phyloP scores from a whole-genome alignment of 2,888 invertebrate species.

The Malachius bipustulatus region DNA sequence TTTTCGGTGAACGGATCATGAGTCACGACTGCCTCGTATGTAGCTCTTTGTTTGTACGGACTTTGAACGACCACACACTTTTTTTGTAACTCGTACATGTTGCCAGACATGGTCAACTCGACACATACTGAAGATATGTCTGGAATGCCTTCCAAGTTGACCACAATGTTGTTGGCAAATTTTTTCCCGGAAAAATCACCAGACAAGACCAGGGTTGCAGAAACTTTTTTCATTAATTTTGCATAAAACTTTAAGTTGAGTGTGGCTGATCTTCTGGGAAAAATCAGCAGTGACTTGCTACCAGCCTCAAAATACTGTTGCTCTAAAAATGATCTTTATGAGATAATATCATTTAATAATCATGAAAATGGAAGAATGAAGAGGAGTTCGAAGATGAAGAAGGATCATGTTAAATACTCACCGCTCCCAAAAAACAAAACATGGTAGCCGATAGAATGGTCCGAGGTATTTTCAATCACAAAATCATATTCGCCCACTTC shows the following conservation, averaged over 20 bases:
- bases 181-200: constrained; percentile 26
- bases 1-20: constrained; percentile 5
- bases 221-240: constrained; percentile 19
- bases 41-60: constrained; percentile 17
- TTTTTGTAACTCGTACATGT: constrained; percentile 18
- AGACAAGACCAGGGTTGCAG: constrained; percentile 24
- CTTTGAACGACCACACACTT: constrained; percentile 15
- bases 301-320: background rate
- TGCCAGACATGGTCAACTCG: constrained; percentile 16
- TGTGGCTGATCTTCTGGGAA: constrained; percentile 14
- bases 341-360: too few species aligned
- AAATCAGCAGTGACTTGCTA: constrained; percentile 13
- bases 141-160: constrained; percentile 25
- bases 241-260: constrained; percentile 25
- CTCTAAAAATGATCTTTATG: constrained; percentile 1
- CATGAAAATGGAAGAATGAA: too few species aligned
- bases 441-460: constrained; percentile 22
- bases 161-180: constrained; percentile 25
- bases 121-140: constrained; percentile 18
- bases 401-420: background rate
- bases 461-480: constrained; percentile 32
- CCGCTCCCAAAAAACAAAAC: constrained; percentile 22
- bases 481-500: constrained; percentile 36
- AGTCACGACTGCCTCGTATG: constrained; percentile 12
- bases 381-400: background rate